A percentile compares a stretch with the other conserved stretches of the same genome.
Conservation (phyloP, 64 coral and sea anemone genomes). For the Pocillopora verrucosa region DNA sequence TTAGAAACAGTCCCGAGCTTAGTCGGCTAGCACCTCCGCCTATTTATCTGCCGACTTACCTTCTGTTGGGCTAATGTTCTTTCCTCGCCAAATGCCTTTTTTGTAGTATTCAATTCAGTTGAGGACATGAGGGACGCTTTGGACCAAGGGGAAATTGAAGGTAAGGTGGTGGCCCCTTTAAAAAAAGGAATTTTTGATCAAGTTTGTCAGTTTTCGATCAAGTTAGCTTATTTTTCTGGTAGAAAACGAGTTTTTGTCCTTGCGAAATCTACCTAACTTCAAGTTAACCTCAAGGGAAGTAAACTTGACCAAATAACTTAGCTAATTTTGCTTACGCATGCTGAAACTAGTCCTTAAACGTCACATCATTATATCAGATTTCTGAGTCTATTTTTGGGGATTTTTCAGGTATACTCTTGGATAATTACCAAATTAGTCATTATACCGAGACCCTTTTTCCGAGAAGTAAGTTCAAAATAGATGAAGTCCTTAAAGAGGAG, state of each 20-base stretch:
- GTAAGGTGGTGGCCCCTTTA: not conserved
- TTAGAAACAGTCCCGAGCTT: too few species aligned
- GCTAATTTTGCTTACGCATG: too few species aligned
- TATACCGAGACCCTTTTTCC: conserved; percentile 25
- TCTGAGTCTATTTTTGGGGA: not conserved
- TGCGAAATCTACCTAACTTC: too few species aligned
- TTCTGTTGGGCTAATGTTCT: not conserved
- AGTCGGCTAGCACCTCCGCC: too few species aligned
- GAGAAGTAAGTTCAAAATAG: conserved; percentile 52
- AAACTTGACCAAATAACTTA: too few species aligned
- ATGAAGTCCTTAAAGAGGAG: conserved; percentile 61
- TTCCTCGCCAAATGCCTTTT: too few species aligned
- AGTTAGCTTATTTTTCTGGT: too few species aligned
- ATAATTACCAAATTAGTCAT: conserved; percentile 50
- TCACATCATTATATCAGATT: not conserved
- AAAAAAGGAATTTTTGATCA: not conserved
- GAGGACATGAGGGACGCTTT: conserved; percentile 54
- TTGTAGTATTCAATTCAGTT: conserved; percentile 48
- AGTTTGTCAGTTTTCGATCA: too few species aligned
- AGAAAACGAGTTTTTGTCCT: too few species aligned
- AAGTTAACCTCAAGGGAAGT: too few species aligned
- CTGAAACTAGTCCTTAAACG: not conserved
- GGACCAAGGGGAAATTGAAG: conserved; percentile 33
- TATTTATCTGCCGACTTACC: too few species aligned
- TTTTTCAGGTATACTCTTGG: conserved; percentile 44